A percentile compares a stretch with the other conserved stretches of the same genome.
These are phyloP conservation scores for Spinibarbus caldwelli DNA, from an alignment of 2,797 vertebrate species.

Conservation along the genomic window DNA sequence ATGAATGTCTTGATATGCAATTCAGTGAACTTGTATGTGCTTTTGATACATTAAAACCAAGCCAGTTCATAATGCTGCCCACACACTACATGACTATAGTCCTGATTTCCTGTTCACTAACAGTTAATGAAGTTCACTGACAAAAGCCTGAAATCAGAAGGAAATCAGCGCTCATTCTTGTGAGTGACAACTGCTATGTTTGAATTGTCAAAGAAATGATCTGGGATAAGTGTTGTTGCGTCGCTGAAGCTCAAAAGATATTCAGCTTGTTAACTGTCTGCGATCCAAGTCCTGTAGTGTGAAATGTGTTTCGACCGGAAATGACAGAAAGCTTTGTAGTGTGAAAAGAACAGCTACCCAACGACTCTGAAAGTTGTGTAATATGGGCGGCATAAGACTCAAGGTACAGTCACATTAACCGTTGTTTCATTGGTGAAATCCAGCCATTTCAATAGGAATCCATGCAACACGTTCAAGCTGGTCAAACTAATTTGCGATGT, in stretches of 20 bases:
- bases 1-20: neutral
- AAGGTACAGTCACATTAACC: neutral
- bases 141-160: neutral
- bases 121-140: no score
- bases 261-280: neutral
- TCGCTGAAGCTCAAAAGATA: neutral
- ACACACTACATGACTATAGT: neutral
- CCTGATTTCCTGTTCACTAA: neutral
- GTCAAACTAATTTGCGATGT: neutral
- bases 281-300: neutral
- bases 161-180: neutral
- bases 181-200: neutral
- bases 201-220: neutral
- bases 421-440: neutral
- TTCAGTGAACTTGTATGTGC: neutral
- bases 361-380: neutral
- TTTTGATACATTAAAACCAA: neutral
- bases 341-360: neutral
- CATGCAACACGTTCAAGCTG: neutral
- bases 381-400: neutral
- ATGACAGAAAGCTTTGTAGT: neutral
- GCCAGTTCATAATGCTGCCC: neutral
- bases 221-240: neutral
- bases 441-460: neutral
- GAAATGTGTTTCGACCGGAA: neutral